Conservation (phyloP, 37 sponge, comb jelly and placozoan genomes). For the Hormiphora californensis region DNA sequence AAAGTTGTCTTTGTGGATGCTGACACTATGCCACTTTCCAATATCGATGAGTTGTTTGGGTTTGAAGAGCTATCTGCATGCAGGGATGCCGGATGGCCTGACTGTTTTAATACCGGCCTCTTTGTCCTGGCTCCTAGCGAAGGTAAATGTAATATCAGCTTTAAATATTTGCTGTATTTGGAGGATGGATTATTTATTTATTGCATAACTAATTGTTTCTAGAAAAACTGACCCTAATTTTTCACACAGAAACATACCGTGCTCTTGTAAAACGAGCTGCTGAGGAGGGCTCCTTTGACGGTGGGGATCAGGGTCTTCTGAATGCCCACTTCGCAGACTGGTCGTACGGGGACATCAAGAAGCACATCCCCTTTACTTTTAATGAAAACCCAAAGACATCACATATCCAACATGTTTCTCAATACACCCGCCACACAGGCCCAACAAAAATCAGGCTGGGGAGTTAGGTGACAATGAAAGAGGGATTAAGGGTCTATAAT, state of each 20-base stretch:
- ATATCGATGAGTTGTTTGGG: constrained; percentile 93
- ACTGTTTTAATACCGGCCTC: constrained; percentile 98
- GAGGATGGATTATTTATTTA: too few relatives aligned
- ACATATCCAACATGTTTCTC: too few relatives aligned
- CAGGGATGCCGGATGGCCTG: constrained; percentile 98
- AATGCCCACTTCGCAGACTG: constrained; percentile 87
- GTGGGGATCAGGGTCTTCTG: constrained; percentile 94
- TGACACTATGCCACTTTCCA: constrained; percentile 86
- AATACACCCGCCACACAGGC: too few relatives aligned
- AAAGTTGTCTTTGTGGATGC: constrained; percentile 99
- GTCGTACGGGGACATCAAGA: constrained; percentile 72
- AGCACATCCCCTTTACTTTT: constrained; percentile 84
- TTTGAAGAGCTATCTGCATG: constrained; percentile 93
- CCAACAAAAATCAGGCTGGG: too few relatives aligned
- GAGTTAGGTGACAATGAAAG: too few relatives aligned
- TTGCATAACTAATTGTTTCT: too few relatives aligned
- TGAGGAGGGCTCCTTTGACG: constrained; percentile 57
- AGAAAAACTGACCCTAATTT: too few relatives aligned
- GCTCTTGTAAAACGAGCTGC: constrained; percentile 15
- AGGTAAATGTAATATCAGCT: too few relatives aligned
- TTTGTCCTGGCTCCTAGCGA: constrained; percentile 84
- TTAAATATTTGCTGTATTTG: too few relatives aligned
- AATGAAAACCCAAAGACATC: constrained; percentile 87
- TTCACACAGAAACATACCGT: not conserved
- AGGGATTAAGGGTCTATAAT: too few relatives aligned